Evolutionary conservation across 1,140 invertebrate species (phyloP).

Genomic region (Littorina saxatilis): DNA sequence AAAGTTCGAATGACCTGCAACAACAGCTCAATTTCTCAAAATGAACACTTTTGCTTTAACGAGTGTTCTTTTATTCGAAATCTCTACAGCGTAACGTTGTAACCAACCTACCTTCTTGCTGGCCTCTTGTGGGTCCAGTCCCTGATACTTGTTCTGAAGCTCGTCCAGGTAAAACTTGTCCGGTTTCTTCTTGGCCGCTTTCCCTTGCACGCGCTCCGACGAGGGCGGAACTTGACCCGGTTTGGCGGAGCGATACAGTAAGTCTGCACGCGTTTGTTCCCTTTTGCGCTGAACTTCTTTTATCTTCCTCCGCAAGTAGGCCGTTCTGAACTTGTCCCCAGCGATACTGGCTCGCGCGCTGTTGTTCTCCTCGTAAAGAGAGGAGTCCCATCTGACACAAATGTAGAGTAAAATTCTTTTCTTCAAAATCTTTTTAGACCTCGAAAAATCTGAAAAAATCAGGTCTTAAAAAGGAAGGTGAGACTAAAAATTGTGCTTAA

Average conservation of each 20-base stretch:
- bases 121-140: slow-evolving; percentile 23
- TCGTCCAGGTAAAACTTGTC: slow-evolving; percentile 39
- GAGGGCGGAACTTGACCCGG: not conserved
- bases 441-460: no score
- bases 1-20: no score
- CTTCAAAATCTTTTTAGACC: no score
- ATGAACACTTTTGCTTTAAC: no score
- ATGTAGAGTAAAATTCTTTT: not conserved
- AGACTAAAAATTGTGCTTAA: no score
- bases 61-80: no score
- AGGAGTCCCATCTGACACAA: slow-evolving; percentile 60
- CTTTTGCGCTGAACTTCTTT: slow-evolving; percentile 40
- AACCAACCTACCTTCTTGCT: slow-evolving; percentile 22
- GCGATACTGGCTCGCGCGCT: slow-evolving; percentile 59
- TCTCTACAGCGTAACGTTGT: no score
- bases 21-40: no score
- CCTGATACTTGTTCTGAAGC: slow-evolving; percentile 39
- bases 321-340: slow-evolving; percentile 58
- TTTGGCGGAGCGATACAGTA: slow-evolving; percentile 10
- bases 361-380: slow-evolving; percentile 63
- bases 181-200: not conserved
- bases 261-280: not conserved
- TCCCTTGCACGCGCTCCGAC: not conserved
- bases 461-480: no score
- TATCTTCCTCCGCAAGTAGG: slow-evolving; percentile 49